Percentiles rank a stretch among this genome's conserved stretches.
Conservation (phyloP, 2,797 vertebrate genomes). For the Chrosomus eos region DNA sequence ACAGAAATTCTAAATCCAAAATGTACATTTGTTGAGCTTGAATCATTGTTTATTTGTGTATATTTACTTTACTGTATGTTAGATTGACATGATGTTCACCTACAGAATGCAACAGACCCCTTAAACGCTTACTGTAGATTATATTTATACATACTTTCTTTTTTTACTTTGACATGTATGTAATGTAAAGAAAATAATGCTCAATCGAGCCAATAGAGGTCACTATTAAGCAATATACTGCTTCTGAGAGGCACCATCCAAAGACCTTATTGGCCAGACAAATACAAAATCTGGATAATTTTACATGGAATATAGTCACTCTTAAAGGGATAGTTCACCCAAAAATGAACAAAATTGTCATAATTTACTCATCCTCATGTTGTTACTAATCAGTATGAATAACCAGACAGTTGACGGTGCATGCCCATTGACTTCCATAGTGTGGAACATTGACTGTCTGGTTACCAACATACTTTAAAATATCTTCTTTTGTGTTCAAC, state of each 20-base stretch:
- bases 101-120: neutral
- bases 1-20: neutral
- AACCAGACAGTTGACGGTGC: too few relatives aligned
- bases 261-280: neutral
- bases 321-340: neutral
- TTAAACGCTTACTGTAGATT: neutral
- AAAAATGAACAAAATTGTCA: too few relatives aligned
- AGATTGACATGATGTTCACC: neutral
- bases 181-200: neutral
- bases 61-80: neutral
- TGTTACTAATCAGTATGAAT: too few relatives aligned
- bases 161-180: too few relatives aligned
- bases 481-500: too few relatives aligned
- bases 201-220: constrained; percentile 10
- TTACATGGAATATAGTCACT: neutral
- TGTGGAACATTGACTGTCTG: too few relatives aligned
- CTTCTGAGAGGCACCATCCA: neutral
- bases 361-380: too few relatives aligned
- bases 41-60: neutral
- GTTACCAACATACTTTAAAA: too few relatives aligned
- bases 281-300: neutral
- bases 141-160: neutral
- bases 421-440: too few relatives aligned
- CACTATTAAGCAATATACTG: constrained; percentile 1
- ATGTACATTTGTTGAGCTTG: neutral